Percentiles rank a stretch among this genome's conserved stretches.
Conservation (phyloP, 1,140 invertebrate genomes). For the Anthonomus grandis region DNA sequence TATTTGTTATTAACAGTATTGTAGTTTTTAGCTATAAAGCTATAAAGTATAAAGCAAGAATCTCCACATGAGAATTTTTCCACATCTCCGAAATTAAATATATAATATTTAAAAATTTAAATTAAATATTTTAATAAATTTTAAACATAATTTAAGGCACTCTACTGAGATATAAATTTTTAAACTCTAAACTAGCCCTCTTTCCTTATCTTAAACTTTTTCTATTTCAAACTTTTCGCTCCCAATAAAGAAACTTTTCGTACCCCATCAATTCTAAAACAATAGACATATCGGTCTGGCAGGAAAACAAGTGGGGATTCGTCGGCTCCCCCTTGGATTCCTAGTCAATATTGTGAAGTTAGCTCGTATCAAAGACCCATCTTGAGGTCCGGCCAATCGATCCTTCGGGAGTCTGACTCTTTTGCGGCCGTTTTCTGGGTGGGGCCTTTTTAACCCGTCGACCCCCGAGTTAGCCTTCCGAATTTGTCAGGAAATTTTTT, state of each 20-base stretch:
- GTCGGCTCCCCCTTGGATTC: conserved; percentile 11
- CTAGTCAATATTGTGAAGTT: conserved; percentile 30
- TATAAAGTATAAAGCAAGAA: no score
- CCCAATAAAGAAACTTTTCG: background rate
- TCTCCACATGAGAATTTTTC: no score
- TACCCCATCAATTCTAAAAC: conserved; percentile 28
- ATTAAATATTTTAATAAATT: no score
- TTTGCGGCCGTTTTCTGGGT: conserved; percentile 15
- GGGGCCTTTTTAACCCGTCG: conserved; percentile 12
- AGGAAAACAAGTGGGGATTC: background rate
- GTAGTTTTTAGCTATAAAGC: no score
- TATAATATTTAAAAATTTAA: no score
- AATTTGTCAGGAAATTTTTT: background rate
- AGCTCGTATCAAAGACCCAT: conserved; percentile 30
- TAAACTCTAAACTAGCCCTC: no score
- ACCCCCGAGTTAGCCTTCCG: background rate
- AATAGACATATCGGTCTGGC: conserved; percentile 27
- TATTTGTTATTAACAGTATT: no score
- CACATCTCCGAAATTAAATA: no score
- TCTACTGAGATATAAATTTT: no score
- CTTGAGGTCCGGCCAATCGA: conserved; percentile 26
- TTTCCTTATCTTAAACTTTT: no score
- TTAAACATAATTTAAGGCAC: no score
- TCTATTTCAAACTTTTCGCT: conserved; percentile 7
- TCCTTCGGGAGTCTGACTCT: conserved; percentile 26